phyloP scores from a whole-genome alignment of 2,888 invertebrate genomes.

The Mythimna pallens region DNA sequence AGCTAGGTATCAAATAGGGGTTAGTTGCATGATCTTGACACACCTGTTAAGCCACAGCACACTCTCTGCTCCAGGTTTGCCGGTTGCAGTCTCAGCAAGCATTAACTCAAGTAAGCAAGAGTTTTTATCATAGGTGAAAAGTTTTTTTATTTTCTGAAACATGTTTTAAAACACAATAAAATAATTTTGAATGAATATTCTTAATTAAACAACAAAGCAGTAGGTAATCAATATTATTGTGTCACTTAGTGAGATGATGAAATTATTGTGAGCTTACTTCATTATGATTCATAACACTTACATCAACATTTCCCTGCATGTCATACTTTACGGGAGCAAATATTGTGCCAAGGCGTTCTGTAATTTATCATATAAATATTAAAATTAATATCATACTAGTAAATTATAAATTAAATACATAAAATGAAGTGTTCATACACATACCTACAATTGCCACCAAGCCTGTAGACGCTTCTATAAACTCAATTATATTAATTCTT shows the following conservation, averaged over 20 bases:
- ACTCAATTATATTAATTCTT: slow-evolving; percentile 91
- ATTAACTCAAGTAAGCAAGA: slow-evolving; percentile 93
- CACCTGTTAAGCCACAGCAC: slow-evolving; percentile 95
- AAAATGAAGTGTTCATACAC: slow-evolving; percentile 73
- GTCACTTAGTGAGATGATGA: not conserved
- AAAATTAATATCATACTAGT: not conserved
- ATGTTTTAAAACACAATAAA: not conserved
- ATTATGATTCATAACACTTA: slow-evolving; percentile 77
- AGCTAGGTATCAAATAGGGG: too few species aligned
- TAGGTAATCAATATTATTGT: not conserved
- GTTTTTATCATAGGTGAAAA: slow-evolving; percentile 88
- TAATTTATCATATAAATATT: slow-evolving; percentile 67
- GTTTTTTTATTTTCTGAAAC: slow-evolving; percentile 91
- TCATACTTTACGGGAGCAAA: slow-evolving; percentile 94
- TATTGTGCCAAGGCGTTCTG: slow-evolving; percentile 94
- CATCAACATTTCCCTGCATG: slow-evolving; percentile 94
- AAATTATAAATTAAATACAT: not conserved
- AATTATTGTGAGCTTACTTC: not conserved
- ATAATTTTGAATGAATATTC: not conserved
- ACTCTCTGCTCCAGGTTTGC: slow-evolving; percentile 91
- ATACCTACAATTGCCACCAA: slow-evolving; percentile 92
- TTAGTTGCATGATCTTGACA: not conserved
- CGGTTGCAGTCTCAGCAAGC: slow-evolving; percentile 90
- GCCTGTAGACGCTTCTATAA: slow-evolving; percentile 91
- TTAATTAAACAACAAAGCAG: not conserved